Percentiles rank a stretch among this genome's conserved stretches.
Conservation (phyloP, 2,797 vertebrate genomes). For the Coreius guichenoti region DNA sequence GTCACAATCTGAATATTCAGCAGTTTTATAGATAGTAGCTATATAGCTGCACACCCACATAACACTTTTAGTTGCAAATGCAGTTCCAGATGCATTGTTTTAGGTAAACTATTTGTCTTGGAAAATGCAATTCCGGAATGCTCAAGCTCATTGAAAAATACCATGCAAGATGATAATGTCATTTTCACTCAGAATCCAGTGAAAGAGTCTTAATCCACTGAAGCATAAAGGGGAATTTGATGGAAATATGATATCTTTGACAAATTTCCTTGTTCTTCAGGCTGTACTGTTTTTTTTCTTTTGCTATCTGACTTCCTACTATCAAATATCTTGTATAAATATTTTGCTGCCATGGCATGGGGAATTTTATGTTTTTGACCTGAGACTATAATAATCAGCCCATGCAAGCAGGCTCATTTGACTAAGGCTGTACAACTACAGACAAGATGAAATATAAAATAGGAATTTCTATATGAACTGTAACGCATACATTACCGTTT, state of each 20-base stretch:
- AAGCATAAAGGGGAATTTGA: not conserved
- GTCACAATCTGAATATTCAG: not conserved
- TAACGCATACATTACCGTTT: not conserved
- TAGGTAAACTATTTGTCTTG: not conserved
- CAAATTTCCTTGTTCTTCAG: slow-evolving; percentile 1
- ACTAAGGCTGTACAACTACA: not conserved
- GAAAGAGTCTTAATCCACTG: not conserved
- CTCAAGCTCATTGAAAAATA: not conserved
- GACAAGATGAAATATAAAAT: not conserved
- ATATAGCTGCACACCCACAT: not conserved
- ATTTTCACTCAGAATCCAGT: not conserved
- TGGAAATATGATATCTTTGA: not conserved
- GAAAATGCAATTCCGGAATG: not conserved
- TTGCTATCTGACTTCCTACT: not conserved
- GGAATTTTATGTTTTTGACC: not conserved
- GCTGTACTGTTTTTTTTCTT: not conserved
- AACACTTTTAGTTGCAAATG: not conserved
- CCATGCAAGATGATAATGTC: not conserved
- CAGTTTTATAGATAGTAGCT: not conserved
- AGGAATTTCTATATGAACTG: not conserved
- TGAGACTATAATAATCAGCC: not conserved
- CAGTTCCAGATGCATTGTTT: not conserved
- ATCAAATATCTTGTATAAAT: not conserved
- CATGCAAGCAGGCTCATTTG: not conserved
- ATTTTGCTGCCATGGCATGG: not conserved